Percentiles rank a stretch among this genome's conserved stretches.
phyloP scores from a whole-genome alignment of 2,797 vertebrate genomes.

The Borostomias antarcticus region DNA sequence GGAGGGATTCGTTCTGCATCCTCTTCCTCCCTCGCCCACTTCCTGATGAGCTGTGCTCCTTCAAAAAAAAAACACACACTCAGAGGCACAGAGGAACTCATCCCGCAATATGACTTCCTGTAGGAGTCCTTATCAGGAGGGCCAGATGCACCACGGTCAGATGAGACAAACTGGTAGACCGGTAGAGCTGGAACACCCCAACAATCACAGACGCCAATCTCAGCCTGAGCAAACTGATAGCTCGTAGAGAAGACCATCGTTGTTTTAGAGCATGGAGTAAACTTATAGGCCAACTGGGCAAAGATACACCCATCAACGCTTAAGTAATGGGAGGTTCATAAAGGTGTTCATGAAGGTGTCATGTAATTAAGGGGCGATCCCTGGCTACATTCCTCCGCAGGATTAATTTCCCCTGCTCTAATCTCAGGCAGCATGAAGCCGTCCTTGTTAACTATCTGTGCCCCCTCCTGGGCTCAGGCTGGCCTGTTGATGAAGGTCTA shows the following conservation, averaged over 20 bases:
- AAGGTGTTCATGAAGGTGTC: not conserved
- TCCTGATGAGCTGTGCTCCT: conserved; percentile 51
- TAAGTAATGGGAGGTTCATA: too few species aligned
- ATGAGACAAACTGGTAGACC: not conserved
- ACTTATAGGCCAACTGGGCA: too few species aligned
- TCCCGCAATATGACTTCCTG: conserved; percentile 83
- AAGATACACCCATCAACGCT: too few species aligned
- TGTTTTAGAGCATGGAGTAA: too few species aligned
- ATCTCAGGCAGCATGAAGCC: conserved; percentile 33
- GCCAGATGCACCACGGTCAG: conserved; percentile 65
- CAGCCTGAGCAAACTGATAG: not conserved
- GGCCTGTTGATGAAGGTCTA: conserved; percentile 68
- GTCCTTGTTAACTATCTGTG: conserved; percentile 66
- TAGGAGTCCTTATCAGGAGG: conserved; percentile 77
- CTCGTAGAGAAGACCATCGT: too few species aligned
- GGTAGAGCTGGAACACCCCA: conserved; percentile 26
- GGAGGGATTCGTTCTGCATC: conserved; percentile 57
- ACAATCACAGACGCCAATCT: not conserved
- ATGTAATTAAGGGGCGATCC: not conserved
- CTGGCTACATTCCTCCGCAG: conserved; percentile 13
- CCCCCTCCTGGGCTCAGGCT: conserved; percentile 69
- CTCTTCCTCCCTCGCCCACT: conserved; percentile 66
- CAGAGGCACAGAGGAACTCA: conserved; percentile 78
- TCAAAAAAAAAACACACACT: not conserved
- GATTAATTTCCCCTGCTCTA: conserved; percentile 3